Conservation (phyloP, 1,140 invertebrate genomes). For the Heliconius eleuchia region DNA sequence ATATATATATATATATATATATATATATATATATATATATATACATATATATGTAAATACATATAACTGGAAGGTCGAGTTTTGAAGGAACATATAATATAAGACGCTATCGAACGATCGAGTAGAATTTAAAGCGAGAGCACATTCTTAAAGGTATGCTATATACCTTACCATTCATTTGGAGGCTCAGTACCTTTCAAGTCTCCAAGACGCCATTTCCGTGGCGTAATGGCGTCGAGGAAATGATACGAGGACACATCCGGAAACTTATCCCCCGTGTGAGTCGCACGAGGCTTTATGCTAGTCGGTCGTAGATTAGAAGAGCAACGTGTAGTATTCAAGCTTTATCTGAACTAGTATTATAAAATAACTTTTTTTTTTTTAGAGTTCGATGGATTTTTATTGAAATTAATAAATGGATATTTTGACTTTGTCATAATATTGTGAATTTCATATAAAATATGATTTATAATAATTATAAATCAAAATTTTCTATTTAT, state of each 20-base stretch:
- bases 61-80: neutral
- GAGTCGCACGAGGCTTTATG: conserved; percentile 29
- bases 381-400: neutral
- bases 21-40: too few relatives aligned
- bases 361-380: neutral
- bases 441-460: too few relatives aligned
- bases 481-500: too few relatives aligned
- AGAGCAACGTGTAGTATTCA: neutral
- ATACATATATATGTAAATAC: neutral
- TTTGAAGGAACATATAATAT: neutral
- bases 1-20: too few relatives aligned
- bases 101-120: neutral
- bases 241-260: conserved; percentile 50
- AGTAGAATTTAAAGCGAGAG: neutral
- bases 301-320: conserved; percentile 26
- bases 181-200: neutral
- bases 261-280: conserved; percentile 44
- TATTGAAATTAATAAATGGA: too few relatives aligned
- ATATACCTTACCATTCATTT: neutral
- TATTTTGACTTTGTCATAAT: too few relatives aligned
- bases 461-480: too few relatives aligned
- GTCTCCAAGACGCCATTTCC: conserved; percentile 51
- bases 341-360: neutral
- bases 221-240: conserved; percentile 42
- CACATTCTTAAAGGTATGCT: neutral